Conservation (phyloP, 2,113 vertebrate species). For the Gnathonemus echidnorhynchus region DNA sequence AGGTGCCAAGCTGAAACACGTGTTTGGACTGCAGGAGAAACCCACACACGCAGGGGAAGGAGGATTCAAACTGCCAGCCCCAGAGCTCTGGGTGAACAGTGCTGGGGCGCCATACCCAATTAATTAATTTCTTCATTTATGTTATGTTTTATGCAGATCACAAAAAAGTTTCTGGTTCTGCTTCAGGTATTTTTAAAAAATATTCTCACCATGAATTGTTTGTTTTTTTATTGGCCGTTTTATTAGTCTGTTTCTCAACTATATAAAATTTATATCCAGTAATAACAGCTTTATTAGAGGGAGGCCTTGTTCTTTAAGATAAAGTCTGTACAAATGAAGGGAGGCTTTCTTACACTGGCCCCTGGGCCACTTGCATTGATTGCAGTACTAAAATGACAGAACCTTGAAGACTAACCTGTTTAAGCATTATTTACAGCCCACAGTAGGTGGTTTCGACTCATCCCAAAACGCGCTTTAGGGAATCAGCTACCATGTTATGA, state of each 20-base stretch:
- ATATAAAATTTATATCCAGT: conserved; percentile 33
- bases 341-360: conserved; percentile 61
- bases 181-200: background rate
- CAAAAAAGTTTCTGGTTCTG: conserved; percentile 30
- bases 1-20: background rate
- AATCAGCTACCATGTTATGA: background rate
- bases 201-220: background rate
- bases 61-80: background rate
- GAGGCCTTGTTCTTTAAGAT: conserved; percentile 74
- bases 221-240: background rate
- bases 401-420: conserved; percentile 71
- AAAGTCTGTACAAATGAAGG: conserved; percentile 64
- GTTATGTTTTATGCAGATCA: conserved; percentile 43
- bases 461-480: too few relatives aligned
- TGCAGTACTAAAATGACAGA: conserved; percentile 83
- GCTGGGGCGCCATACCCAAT: background rate
- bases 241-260: background rate
- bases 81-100: background rate
- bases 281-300: conserved; percentile 70
- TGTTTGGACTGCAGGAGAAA: background rate
- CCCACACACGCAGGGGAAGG: background rate
- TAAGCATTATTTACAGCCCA: conserved; percentile 49
- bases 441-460: background rate
- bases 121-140: background rate
- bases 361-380: conserved; percentile 75